A percentile compares a stretch with the other conserved stretches of the same genome.
These are phyloP conservation scores for Nycteola revayana DNA, from an alignment of 2,888 invertebrate genomes.

Conservation along the genomic window DNA sequence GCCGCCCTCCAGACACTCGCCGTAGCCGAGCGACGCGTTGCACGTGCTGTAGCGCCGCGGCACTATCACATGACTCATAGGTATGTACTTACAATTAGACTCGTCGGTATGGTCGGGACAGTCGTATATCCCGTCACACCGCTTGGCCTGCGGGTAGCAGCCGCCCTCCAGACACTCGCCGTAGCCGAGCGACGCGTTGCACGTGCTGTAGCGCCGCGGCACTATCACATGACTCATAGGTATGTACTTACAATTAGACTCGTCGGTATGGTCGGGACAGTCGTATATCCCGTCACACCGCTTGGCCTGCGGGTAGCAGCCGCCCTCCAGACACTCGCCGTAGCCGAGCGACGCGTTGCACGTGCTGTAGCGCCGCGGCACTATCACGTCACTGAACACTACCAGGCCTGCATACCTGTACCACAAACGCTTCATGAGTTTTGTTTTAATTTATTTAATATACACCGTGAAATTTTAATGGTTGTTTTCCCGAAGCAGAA, in stretches of 20 bases:
- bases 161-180: conserved; percentile 91
- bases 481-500: too few species aligned
- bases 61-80: conserved; percentile 93
- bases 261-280: conserved; percentile 93
- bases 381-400: conserved; percentile 94
- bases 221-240: conserved; percentile 94
- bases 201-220: conserved; percentile 84
- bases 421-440: too few species aligned
- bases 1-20: conserved; percentile 90
- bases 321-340: conserved; percentile 90
- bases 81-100: conserved; percentile 84
- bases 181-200: conserved; percentile 87
- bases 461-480: too few species aligned
- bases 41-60: conserved; percentile 86
- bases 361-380: conserved; percentile 84
- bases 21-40: conserved; percentile 87
- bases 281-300: conserved; percentile 90
- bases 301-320: conserved; percentile 88
- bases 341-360: conserved; percentile 89
- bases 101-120: conserved; percentile 95
- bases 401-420: conserved; percentile 87
- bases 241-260: conserved; percentile 85
- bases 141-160: conserved; percentile 88
- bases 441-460: too few species aligned
- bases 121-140: conserved; percentile 90